Percentiles rank a stretch among this genome's conserved stretches.
Evolutionary conservation across 2,797 vertebrate genomes (phyloP).

Genomic region (Bovichtus variegatus): DNA sequence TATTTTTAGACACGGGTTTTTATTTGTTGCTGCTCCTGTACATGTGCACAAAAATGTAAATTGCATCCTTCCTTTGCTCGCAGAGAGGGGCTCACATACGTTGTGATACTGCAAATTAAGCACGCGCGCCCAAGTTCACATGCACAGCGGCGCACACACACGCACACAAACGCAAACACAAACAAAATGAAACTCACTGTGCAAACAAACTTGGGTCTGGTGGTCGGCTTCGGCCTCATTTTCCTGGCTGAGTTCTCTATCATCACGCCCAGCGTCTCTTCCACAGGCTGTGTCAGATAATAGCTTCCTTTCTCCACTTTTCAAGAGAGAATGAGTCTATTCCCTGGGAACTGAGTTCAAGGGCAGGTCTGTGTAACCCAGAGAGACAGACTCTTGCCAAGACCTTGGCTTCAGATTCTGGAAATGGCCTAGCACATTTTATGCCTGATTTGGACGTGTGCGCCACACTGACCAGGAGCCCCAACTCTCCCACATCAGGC

Average conservation of each 20-base stretch:
- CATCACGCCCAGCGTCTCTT: constrained; percentile 72
- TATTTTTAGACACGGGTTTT: constrained; percentile 87
- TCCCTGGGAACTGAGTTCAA: constrained; percentile 86
- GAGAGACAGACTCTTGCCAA: constrained; percentile 80
- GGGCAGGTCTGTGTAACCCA: constrained; percentile 84
- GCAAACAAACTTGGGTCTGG: constrained; percentile 82
- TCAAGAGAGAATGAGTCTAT: constrained; percentile 85
- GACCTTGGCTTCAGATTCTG: constrained; percentile 81
- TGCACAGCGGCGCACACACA: constrained; percentile 27
- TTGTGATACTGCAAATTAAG: constrained; percentile 77
- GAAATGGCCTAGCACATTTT: constrained; percentile 74
- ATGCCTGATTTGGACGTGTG: constrained; percentile 74
- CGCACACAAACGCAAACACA: constrained; percentile 70
- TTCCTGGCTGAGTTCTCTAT: constrained; percentile 76
- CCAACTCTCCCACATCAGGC: constrained; percentile 71
- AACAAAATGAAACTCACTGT: constrained; percentile 83
- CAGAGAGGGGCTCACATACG: constrained; percentile 78
- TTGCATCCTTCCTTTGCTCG: constrained; percentile 82
- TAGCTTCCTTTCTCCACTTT: constrained; percentile 84
- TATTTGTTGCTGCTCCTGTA: constrained; percentile 85
- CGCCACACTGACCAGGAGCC: constrained; percentile 70
- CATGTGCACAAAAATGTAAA: constrained; percentile 85
- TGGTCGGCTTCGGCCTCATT: constrained; percentile 78
- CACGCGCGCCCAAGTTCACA: constrained; percentile 35
- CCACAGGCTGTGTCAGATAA: constrained; percentile 80